Percentiles rank a stretch among this genome's conserved stretches.
phyloP scores from a whole-genome alignment of 2,797 vertebrate genomes.

The Intellagama lesueurii region DNA sequence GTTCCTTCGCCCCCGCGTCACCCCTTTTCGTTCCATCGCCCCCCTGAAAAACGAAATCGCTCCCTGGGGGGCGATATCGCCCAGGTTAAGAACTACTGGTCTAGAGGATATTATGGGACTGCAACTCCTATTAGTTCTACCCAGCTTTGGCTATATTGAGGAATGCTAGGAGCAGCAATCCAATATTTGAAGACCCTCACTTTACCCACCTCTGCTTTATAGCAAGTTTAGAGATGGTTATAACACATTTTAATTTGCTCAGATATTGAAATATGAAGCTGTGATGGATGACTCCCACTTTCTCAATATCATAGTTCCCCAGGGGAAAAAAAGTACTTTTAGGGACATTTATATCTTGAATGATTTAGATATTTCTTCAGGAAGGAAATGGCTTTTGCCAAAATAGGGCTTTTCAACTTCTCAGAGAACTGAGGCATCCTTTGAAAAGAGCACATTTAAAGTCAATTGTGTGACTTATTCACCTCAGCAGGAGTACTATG shows the following conservation, averaged over 20 bases:
- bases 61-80: too few relatives aligned
- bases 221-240: neutral
- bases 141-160: too few relatives aligned
- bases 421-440: neutral
- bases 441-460: constrained; percentile 20
- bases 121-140: too few relatives aligned
- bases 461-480: constrained; percentile 7
- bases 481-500: neutral
- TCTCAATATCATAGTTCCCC: neutral
- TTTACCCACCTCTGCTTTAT: neutral
- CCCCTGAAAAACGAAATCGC: too few relatives aligned
- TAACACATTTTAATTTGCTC: neutral
- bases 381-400: constrained; percentile 18
- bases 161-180: too few relatives aligned
- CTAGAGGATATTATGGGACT: too few relatives aligned
- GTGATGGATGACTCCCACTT: neutral
- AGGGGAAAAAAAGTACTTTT: neutral
- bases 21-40: too few relatives aligned
- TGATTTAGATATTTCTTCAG: neutral
- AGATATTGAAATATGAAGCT: constrained; percentile 13
- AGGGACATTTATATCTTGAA: neutral
- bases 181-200: too few relatives aligned
- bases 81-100: too few relatives aligned
- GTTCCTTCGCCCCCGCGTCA: too few relatives aligned
- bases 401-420: neutral